Conservation (phyloP, 2,113 vertebrate genomes). For the Coregonus clupeaformis region DNA sequence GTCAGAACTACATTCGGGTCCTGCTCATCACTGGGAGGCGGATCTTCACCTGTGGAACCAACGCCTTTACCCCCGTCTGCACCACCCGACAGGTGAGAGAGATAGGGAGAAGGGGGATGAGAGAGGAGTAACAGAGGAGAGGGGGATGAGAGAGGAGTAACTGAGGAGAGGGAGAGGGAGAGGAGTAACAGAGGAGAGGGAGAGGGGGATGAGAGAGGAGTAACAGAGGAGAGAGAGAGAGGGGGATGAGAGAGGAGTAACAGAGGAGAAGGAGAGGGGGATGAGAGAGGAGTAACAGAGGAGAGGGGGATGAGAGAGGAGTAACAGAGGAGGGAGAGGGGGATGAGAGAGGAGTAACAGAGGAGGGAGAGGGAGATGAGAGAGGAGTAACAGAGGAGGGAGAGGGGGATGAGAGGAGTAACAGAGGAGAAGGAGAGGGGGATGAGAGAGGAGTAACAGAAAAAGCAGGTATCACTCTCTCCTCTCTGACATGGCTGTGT, state of each 20-base stretch:
- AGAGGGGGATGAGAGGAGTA: no score
- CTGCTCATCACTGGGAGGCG: conserved; percentile 81
- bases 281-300: no score
- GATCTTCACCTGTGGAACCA: conserved; percentile 92
- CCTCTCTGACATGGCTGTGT: no score
- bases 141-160: not conserved
- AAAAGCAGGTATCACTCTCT: no score
- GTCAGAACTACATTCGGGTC: conserved; percentile 95
- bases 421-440: no score
- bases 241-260: no score
- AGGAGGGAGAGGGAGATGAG: no score
- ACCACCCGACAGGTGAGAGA: conserved; percentile 81
- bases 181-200: not conserved
- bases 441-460: no score
- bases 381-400: no score
- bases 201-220: not conserved
- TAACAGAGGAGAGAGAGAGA: not conserved
- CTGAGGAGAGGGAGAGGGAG: not conserved
- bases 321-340: not conserved
- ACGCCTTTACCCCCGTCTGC: conserved; percentile 89
- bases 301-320: no score
- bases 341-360: no score
- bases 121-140: not conserved
- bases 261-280: not conserved
- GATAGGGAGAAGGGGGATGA: not conserved